phyloP scores from a whole-genome alignment of 2,888 invertebrate genomes.

The Erebia epiphron region DNA sequence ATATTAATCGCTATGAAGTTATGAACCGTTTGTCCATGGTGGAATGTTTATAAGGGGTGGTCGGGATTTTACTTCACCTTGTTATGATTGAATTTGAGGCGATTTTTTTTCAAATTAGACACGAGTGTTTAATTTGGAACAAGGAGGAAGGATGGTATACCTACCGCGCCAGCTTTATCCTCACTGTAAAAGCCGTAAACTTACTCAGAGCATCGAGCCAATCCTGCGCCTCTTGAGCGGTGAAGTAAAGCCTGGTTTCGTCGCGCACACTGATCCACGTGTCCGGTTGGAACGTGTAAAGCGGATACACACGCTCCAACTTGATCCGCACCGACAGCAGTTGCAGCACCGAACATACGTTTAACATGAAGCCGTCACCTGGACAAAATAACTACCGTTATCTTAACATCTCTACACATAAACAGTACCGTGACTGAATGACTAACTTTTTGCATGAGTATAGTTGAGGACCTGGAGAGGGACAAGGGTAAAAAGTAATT shows the following conservation, averaged over 20 bases:
- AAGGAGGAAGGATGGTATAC: neutral
- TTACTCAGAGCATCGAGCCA: slow-evolving; percentile 88
- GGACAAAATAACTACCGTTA: slow-evolving; percentile 33
- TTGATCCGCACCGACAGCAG: slow-evolving; percentile 94
- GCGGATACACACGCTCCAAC: slow-evolving; percentile 93
- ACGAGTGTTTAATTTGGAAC: no score
- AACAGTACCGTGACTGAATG: no score
- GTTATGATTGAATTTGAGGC: no score
- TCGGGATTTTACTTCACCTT: no score
- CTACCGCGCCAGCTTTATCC: neutral
- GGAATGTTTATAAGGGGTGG: no score
- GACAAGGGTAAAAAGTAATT: no score
- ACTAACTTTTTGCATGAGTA: no score
- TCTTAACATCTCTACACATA: no score
- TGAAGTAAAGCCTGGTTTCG: slow-evolving; percentile 92
- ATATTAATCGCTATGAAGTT: no score
- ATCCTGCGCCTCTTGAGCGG: slow-evolving; percentile 90
- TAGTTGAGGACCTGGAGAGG: no score
- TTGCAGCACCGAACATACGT: slow-evolving; percentile 95
- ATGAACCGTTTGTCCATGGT: no score
- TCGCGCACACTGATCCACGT: slow-evolving; percentile 88
- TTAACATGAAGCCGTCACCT: slow-evolving; percentile 98
- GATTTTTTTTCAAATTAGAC: no score
- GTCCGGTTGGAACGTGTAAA: slow-evolving; percentile 94
- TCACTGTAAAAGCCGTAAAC: slow-evolving; percentile 40